Evolutionary conservation across 2,888 invertebrate species (phyloP), one percentile per base, ranked within the genome.

Genomic region (Aphrophora alni): DNA sequence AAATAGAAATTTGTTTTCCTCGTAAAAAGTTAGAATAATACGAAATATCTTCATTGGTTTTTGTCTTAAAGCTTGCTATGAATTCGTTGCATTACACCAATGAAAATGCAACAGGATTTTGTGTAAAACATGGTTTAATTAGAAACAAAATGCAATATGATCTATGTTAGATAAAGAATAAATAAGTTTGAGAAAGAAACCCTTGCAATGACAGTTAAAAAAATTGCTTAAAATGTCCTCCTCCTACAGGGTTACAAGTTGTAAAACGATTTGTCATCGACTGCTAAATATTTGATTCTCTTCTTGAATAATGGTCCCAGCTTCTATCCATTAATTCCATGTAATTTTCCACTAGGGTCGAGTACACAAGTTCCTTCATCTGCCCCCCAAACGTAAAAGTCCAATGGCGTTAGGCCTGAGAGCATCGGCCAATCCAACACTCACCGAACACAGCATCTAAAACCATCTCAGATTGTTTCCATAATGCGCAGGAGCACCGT

Each of bases 401-500:
- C 71, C 71, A 71, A 24, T 21, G 71, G 71, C 24, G 21, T 71
- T 27, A 71, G 27, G 71, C 21, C 71, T 51, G 76, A 21, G 26
- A 8, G 44, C 24, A 38, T 76, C 7, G 76, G 24, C 75, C 75
- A 75, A 51, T n/a, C 33, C 33, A 33, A 33, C 33, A 33, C 33
- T 72, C 72, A 26, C 76, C 59, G 44, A 76, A 76, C 21, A 17
- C 26, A 17, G 59, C 59, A 44, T 78, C 4, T 72, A 27, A 27
- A 26, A 73, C 71, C 26, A 72, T 44, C 72, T n/a, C 5, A 78
- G 72, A 38, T 38, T 71, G 0, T 38, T 28, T 33, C 44, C 75
- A 75, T 69, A 80, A 75, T 76, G 80, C 2, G 70, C 69, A 28
- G 75, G 69, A 24, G 75, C 75, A 38, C 78, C 78, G 26, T 72